These are phyloP conservation scores for Chymomyza procnemis DNA, from an alignment of 2,888 invertebrate genomes.

Conservation along the genomic window DNA sequence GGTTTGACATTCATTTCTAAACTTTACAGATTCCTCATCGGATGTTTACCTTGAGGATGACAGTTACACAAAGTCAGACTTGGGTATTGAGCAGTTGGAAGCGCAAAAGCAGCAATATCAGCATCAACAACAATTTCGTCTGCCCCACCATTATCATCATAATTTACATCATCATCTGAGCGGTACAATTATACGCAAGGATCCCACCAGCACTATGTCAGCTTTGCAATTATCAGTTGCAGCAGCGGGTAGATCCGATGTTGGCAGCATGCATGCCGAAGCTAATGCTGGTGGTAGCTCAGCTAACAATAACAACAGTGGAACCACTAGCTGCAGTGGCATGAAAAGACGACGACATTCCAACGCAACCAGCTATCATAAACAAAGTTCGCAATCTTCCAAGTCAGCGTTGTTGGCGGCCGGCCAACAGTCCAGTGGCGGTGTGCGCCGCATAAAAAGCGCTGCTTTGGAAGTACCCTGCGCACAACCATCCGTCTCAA, in stretches of 20 bases:
- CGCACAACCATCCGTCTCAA: conserved; percentile 84
- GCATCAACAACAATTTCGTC: conserved; percentile 38
- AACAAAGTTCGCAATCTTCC: conserved; percentile 45
- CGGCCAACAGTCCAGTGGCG: conserved; percentile 43
- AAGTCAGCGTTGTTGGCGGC: conserved; percentile 43
- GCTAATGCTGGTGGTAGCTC: conserved; percentile 16
- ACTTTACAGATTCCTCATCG: conserved; percentile 72
- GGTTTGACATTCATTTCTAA: not conserved
- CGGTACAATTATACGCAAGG: conserved; percentile 80
- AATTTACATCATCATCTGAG: conserved; percentile 53
- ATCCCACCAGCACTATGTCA: conserved; percentile 83
- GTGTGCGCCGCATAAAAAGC: conserved; percentile 84
- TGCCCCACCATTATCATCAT: conserved; percentile 47
- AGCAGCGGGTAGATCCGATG: conserved; percentile 12
- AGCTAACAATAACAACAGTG: conserved; percentile 57
- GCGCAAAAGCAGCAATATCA: conserved; percentile 23
- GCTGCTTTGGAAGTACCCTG: conserved; percentile 86
- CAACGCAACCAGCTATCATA: conserved; percentile 75
- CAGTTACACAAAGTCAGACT: conserved; percentile 78
- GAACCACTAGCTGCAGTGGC: conserved; percentile 67
- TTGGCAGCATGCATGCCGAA: conserved; percentile 14
- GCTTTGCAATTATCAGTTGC: conserved; percentile 81
- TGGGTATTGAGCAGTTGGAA: conserved; percentile 77
- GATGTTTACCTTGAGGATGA: conserved; percentile 78
- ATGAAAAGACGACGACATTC: conserved; percentile 78